Evolutionary conservation across 2,797 vertebrate genomes (phyloP), one percentile per base, ranked within the genome.

Genomic region (Lacerta agilis): DNA sequence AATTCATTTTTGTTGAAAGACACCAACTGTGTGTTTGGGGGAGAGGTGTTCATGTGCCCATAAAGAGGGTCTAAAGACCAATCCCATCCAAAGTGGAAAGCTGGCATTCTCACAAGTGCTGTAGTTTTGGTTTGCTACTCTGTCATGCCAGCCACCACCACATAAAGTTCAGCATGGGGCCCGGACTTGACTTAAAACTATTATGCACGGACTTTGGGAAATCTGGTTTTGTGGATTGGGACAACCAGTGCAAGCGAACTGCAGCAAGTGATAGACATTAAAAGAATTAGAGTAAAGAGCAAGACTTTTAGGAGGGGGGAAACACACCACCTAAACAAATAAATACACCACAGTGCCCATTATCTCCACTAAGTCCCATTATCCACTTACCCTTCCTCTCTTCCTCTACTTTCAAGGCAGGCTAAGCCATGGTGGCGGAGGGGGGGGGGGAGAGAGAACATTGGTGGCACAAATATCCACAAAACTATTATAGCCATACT

Each of bases 201-300:
- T 76, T 86, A 76, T 27, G 33, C 71, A 69, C 1, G 2, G 58
- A 25, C 33, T 75, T 67, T 33, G 43, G 64, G 58, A 58, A 76
- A 86, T 82, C 83, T 82, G 78, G 11, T 41, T 92, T 83, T 95
- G 95, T 96, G 94, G 94, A 95, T 95, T 95, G 94, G 89, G 89
- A 85, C 38, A 78, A 72, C 86, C 82, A 33, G 67, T 80, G 79
- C 33, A 79, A 92, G 71, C 89, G 67, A 41, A 88, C 90, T 88
- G 79, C 87, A 69, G 90, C 88, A 93, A 93, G 91, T 95, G 95
- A 84, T 86, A 96, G 95, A 95, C 95, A 66, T 94, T 95, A 93
- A 96, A 94, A 92, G 95, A 95, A 96, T 96, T 95, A 95, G 61
- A 45, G 88, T 83, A 79, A 81, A 78, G 89, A 87, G 86, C 43